These are phyloP conservation scores for Oryzias woworae DNA, from an alignment of 2,113 vertebrate genomes.

Conservation along the genomic window DNA sequence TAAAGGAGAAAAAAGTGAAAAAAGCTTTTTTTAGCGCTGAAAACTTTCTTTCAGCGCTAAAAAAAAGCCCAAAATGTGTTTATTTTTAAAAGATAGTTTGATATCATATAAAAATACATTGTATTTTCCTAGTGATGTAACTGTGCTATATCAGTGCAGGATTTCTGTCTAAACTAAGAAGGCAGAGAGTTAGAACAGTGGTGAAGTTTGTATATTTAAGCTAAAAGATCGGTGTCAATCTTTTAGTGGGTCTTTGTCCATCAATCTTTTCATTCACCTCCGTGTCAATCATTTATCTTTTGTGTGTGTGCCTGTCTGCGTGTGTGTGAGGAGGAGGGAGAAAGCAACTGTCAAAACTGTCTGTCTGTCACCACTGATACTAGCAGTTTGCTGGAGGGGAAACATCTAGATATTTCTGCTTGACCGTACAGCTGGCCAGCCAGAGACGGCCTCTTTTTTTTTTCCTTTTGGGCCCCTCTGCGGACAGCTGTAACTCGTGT, in stretches of 20 bases:
- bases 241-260: constrained; percentile 36
- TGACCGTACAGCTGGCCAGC: constrained; percentile 73
- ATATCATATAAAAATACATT: not conserved
- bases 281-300: constrained; percentile 33
- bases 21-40: not conserved
- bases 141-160: not conserved
- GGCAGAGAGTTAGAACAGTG: too few relatives aligned
- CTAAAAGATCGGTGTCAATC: constrained; percentile 4
- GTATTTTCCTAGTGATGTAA: not conserved
- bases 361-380: constrained; percentile 71
- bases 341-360: constrained; percentile 57
- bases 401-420: constrained; percentile 74
- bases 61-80: not conserved
- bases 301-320: constrained; percentile 19
- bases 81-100: not conserved
- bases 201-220: not conserved
- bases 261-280: constrained; percentile 45
- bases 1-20: not conserved
- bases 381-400: constrained; percentile 68
- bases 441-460: constrained; percentile 62
- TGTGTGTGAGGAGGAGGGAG: constrained; percentile 10
- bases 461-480: constrained; percentile 55
- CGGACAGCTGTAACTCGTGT: constrained; percentile 23
- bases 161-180: not conserved
- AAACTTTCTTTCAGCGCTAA: not conserved